These are phyloP conservation scores for Eurystomus gularis DNA, from an alignment of 2,113 vertebrate species.

Conservation along the genomic window DNA sequence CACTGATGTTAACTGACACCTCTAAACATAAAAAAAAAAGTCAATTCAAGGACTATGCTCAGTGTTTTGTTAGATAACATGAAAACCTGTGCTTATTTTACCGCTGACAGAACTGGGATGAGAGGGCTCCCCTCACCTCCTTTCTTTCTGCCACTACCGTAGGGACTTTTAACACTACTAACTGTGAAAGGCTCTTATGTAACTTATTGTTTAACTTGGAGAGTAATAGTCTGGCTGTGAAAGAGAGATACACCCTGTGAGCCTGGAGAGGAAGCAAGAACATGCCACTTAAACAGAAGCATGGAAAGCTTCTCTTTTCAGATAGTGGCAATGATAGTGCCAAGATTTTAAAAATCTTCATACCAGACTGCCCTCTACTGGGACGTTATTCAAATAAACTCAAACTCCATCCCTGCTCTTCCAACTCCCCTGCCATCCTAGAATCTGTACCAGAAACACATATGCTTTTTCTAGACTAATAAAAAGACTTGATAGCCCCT, in stretches of 20 bases:
- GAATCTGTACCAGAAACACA: background rate
- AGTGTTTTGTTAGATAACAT: background rate
- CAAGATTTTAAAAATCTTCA: slow-evolving; percentile 4
- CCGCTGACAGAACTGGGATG: background rate
- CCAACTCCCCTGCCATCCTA: background rate
- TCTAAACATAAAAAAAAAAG: background rate
- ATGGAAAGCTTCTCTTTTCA: background rate
- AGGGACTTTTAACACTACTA: background rate
- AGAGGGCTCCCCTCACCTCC: background rate
- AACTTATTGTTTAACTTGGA: slow-evolving; percentile 17
- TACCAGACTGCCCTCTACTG: slow-evolving; percentile 74
- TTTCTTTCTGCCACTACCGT: background rate
- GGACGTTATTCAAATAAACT: background rate
- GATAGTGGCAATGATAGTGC: background rate
- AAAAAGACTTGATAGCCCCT: background rate
- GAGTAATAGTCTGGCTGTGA: background rate
- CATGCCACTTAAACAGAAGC: background rate
- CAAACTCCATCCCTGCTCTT: background rate
- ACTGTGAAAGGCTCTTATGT: background rate
- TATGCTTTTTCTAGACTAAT: background rate
- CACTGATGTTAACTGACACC: background rate
- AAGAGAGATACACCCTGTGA: background rate
- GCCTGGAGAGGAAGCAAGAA: background rate
- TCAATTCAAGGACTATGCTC: background rate
- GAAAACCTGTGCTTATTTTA: background rate